These are phyloP conservation scores for Scaptomyza hsui DNA, from an alignment of 1,140 invertebrate species.

Conservation along the genomic window DNA sequence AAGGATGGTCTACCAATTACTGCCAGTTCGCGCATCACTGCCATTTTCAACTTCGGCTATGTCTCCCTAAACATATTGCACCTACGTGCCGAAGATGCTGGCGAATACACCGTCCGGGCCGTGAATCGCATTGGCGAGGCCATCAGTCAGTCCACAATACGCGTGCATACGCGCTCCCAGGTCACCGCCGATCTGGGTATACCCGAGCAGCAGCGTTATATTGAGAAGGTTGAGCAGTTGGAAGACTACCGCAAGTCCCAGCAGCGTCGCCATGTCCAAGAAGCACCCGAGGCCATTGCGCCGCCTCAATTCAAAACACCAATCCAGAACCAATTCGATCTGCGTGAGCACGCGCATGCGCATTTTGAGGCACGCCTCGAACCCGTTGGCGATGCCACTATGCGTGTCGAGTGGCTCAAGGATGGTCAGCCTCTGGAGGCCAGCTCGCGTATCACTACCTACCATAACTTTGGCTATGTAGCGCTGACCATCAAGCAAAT, in stretches of 20 bases:
- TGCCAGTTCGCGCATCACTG: conserved; percentile 96
- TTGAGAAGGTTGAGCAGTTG: conserved; percentile 95
- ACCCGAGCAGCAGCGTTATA: conserved; percentile 96
- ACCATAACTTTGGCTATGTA: conserved; percentile 98
- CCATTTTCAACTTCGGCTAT: conserved; percentile 99
- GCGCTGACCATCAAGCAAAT: conserved; percentile 98
- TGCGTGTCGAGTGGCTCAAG: conserved; percentile 98
- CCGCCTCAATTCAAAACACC: conserved; percentile 96
- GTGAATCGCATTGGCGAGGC: conserved; percentile 94
- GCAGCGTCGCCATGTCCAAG: conserved; percentile 90
- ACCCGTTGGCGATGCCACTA: conserved; percentile 95
- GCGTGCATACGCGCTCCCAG: conserved; percentile 90
- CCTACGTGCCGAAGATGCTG: conserved; percentile 96
- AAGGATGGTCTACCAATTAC: conserved; percentile 97
- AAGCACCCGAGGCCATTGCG: conserved; percentile 90
- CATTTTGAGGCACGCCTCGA: conserved; percentile 98
- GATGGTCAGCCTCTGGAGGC: conserved; percentile 95
- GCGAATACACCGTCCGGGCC: conserved; percentile 95
- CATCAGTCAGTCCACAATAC: conserved; percentile 91
- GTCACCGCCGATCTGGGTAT: conserved; percentile 94
- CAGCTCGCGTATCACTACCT: conserved; percentile 96
- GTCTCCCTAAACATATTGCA: conserved; percentile 99
- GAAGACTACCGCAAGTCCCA: conserved; percentile 94
- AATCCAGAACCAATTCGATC: conserved; percentile 94
- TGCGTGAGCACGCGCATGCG: conserved; percentile 96